Evolutionary conservation across 2,888 invertebrate species (phyloP).

Genomic region (Tiliacea aurago): DNA sequence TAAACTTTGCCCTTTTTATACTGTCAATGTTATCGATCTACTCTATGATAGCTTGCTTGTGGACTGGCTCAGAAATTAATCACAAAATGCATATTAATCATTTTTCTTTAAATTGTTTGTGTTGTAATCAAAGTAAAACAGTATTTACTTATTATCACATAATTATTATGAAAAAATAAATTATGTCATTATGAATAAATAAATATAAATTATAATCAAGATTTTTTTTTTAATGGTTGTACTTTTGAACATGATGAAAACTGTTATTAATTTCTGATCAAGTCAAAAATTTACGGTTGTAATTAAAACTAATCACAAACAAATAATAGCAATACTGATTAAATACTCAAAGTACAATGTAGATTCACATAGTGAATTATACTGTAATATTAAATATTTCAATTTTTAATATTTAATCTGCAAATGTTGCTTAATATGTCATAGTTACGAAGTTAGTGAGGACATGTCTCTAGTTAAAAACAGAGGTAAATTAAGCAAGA

Average conservation of each 20-base stretch:
- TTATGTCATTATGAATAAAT: neutral
- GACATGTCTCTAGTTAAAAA: conserved; percentile 44
- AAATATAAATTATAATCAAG: too few species aligned
- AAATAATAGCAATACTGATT: conserved; percentile 75
- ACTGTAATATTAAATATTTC: conserved; percentile 57
- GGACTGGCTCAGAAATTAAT: conserved; percentile 57
- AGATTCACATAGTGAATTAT: conserved; percentile 68
- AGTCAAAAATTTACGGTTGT: conserved; percentile 61
- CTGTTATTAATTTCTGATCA: conserved; percentile 49
- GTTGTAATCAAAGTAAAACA: neutral
- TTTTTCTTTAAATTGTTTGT: neutral
- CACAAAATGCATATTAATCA: neutral
- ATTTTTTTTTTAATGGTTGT: neutral
- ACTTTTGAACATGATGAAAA: neutral
- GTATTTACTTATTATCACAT: conserved; percentile 10
- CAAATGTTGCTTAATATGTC: conserved; percentile 59
- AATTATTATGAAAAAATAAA: neutral
- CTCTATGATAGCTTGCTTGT: conserved; percentile 64
- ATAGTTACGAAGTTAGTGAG: conserved; percentile 44
- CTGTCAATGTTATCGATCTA: conserved; percentile 61
- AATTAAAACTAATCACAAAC: conserved; percentile 66
- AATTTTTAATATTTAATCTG: conserved; percentile 54
- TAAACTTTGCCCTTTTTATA: conserved; percentile 64
- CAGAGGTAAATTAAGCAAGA: neutral
- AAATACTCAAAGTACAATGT: conserved; percentile 80